phyloP scores from a whole-genome alignment of 2,113 vertebrate genomes.

The Smithornis capensis region DNA sequence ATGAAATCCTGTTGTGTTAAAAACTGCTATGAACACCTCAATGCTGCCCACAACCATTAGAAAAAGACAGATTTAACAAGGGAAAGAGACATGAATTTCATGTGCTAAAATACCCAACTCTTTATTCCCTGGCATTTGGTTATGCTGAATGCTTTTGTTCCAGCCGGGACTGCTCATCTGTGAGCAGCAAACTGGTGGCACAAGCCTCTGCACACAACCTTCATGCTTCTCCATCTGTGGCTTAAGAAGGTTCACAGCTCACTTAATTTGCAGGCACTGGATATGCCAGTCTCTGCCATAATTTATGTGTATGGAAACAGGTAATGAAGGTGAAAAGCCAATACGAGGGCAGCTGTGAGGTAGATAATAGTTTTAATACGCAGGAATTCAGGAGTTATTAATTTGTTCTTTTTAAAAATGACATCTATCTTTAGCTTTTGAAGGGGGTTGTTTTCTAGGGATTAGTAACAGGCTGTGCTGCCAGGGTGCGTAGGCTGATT shows the following conservation, averaged over 20 bases:
- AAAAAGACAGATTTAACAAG: background rate
- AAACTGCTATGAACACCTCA: background rate
- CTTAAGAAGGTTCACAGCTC: background rate
- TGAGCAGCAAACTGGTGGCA: background rate
- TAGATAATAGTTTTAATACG: background rate
- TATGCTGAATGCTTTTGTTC: background rate
- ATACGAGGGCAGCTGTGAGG: background rate
- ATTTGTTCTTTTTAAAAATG: background rate
- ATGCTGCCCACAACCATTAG: background rate
- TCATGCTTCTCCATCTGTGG: background rate
- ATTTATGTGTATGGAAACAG: background rate
- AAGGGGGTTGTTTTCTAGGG: background rate
- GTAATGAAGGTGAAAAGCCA: background rate
- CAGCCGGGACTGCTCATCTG: background rate
- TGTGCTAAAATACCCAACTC: background rate
- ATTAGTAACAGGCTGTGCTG: background rate
- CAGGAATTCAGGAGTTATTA: background rate
- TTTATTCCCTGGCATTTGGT: background rate
- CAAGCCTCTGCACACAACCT: background rate
- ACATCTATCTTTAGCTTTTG: background rate
- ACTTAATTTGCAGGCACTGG: background rate
- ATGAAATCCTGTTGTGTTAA: background rate
- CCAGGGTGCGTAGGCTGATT: slow-evolving; percentile 43
- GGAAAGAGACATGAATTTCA: background rate
- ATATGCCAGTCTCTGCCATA: background rate